phyloP scores from a whole-genome alignment of 2,888 invertebrate species.

The Blastobasis adustella region DNA sequence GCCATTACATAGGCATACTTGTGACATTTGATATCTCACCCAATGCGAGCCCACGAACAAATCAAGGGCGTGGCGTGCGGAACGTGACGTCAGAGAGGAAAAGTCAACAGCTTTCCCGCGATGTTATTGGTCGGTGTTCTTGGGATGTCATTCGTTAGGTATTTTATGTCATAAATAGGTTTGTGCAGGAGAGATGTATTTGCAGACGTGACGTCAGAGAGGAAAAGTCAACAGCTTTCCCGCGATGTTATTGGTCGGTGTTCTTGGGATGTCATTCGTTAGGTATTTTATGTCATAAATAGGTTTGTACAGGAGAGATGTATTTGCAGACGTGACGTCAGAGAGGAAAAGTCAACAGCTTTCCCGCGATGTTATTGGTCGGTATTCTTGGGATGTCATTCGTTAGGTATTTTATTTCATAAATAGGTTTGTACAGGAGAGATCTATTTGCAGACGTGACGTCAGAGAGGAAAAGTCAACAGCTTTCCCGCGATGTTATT shows the following conservation, averaged over 20 bases:
- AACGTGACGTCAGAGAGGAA: conserved; percentile 61
- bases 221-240: conserved; percentile 65
- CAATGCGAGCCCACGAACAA: conserved; percentile 44
- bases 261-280: conserved; percentile 18
- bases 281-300: conserved; percentile 12
- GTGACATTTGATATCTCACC: conserved; percentile 51
- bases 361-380: conserved; percentile 38
- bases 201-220: conserved; percentile 54
- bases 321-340: conserved; percentile 49
- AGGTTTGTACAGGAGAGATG: conserved; percentile 40
- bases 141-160: conserved; percentile 22
- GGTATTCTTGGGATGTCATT: conserved; percentile 18
- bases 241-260: conserved; percentile 31
- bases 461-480: conserved; percentile 69
- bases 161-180: conserved; percentile 2
- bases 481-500: conserved; percentile 39
- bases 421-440: conserved; percentile 30
- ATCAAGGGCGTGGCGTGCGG: conserved; percentile 51
- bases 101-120: conserved; percentile 60
- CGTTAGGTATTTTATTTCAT: conserved; percentile 15
- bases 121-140: conserved; percentile 24
- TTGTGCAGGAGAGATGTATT: conserved; percentile 44
- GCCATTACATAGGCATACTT: conserved; percentile 6
- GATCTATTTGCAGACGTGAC: conserved; percentile 44
- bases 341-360: conserved; percentile 66